Percentiles rank a stretch among this genome's conserved stretches.
phyloP scores from a whole-genome alignment of 2,888 invertebrate species.

The Galerucella nymphaeae region DNA sequence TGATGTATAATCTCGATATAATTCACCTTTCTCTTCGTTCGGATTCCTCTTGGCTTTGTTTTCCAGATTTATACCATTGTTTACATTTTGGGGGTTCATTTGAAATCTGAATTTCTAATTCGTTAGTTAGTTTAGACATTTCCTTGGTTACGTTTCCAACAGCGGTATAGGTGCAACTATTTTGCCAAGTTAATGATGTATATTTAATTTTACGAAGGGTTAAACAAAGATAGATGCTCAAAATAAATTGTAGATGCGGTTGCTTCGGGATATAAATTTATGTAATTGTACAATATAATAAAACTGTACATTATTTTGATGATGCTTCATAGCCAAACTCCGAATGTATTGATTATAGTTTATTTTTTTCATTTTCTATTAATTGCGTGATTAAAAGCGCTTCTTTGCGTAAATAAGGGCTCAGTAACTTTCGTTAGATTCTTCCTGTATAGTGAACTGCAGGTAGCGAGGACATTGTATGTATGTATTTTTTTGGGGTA shows the following conservation, averaged over 20 bases:
- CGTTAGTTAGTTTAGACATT: slow-evolving; percentile 55
- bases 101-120: slow-evolving; percentile 65
- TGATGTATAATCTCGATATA: slow-evolving; percentile 63
- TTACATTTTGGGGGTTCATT: slow-evolving; percentile 65
- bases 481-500: too few relatives aligned
- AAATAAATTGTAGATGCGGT: slow-evolving; percentile 4
- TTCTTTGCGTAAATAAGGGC: too few relatives aligned
- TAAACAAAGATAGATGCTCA: not conserved
- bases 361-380: too few relatives aligned
- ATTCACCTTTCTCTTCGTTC: slow-evolving; percentile 61
- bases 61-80: slow-evolving; percentile 65
- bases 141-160: slow-evolving; percentile 32
- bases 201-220: slow-evolving; percentile 9
- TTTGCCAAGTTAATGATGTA: slow-evolving; percentile 12
- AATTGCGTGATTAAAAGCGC: too few relatives aligned
- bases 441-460: too few relatives aligned
- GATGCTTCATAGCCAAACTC: too few relatives aligned
- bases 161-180: slow-evolving; percentile 24
- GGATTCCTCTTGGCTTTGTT: slow-evolving; percentile 62
- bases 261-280: not conserved
- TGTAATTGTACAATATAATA: not conserved
- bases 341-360: too few relatives aligned
- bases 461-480: too few relatives aligned
- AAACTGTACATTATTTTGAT: not conserved
- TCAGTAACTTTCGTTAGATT: too few relatives aligned